phyloP scores from a whole-genome alignment of 2,797 vertebrate species.

The Graptemys geographica region DNA sequence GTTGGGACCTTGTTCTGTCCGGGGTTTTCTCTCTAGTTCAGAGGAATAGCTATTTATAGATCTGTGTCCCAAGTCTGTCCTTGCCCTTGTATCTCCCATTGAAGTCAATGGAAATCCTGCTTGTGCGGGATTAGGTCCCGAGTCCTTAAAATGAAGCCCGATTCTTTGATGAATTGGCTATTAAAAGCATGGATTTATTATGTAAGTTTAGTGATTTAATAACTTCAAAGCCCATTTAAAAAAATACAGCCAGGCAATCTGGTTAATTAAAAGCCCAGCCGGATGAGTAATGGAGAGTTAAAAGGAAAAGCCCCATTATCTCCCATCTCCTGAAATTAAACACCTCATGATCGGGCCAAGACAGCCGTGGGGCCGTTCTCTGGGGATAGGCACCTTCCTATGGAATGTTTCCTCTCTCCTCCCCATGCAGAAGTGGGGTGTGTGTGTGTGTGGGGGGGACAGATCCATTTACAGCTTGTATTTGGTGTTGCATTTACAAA shows the following conservation, averaged over 20 bases:
- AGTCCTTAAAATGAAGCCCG: fast-evolving
- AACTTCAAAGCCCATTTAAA: neutral
- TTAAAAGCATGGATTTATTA: neutral
- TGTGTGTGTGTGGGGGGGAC: neutral
- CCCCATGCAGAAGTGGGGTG: no score
- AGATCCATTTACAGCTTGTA: neutral
- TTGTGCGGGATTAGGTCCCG: neutral
- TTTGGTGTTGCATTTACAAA: neutral
- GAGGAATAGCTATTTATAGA: no score
- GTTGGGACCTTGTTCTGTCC: no score
- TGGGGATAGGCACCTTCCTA: no score
- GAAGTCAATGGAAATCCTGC: neutral
- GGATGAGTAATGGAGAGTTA: neutral
- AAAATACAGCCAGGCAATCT: neutral
- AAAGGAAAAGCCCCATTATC: neutral
- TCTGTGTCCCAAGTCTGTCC: no score
- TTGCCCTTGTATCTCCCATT: neutral
- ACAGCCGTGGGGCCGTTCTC: neutral
- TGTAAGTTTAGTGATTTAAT: neutral
- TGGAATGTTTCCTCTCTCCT: neutral
- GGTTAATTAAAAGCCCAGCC: neutral
- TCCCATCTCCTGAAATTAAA: neutral
- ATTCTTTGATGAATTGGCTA: fast-evolving
- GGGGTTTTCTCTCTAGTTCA: no score
- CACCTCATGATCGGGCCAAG: neutral